A percentile compares a stretch with the other conserved stretches of the same genome.
Conservation (phyloP, 2,797 vertebrate species). For the Urocyon cinereoargenteus region DNA sequence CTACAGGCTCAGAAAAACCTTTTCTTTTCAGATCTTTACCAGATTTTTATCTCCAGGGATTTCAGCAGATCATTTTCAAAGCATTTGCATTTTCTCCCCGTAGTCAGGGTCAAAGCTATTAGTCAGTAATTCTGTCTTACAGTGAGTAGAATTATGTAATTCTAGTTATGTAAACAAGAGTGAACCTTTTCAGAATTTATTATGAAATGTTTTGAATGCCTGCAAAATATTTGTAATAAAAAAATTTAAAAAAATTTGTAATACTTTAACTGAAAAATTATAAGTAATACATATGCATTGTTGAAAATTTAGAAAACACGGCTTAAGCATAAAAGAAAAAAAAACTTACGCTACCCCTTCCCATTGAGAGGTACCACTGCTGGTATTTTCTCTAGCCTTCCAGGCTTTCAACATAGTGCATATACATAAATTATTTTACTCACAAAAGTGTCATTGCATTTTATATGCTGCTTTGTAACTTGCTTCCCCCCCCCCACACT, state of each 20-base stretch:
- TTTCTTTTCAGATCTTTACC: neutral
- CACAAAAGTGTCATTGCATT: constrained; percentile 22
- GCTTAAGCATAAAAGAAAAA: constrained; percentile 35
- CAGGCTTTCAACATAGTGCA: constrained; percentile 58
- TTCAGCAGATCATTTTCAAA: constrained; percentile 26
- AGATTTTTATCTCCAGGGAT: neutral
- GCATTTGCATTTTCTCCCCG: neutral
- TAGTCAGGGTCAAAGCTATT: neutral
- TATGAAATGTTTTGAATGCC: constrained; percentile 14
- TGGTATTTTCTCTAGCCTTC: constrained; percentile 31
- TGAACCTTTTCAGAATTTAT: constrained; percentile 34
- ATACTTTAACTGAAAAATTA: constrained; percentile 7
- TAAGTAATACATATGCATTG: neutral
- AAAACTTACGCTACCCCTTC: neutral
- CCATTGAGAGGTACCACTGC: constrained; percentile 4
- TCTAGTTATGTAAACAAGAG: neutral
- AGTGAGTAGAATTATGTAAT: neutral
- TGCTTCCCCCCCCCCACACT: neutral
- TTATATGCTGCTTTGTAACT: constrained; percentile 36
- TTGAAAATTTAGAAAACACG: constrained; percentile 66
- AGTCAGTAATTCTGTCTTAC: constrained; percentile 18
- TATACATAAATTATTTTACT: constrained; percentile 46
- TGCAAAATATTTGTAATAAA: neutral
- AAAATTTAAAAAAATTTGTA: constrained; percentile 26
- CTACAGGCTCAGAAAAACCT: neutral